A percentile compares a stretch with the other conserved stretches of the same genome.
These are phyloP conservation scores for Anabacerthia variegaticeps DNA, from an alignment of 2,797 vertebrate species.

Conservation along the genomic window DNA sequence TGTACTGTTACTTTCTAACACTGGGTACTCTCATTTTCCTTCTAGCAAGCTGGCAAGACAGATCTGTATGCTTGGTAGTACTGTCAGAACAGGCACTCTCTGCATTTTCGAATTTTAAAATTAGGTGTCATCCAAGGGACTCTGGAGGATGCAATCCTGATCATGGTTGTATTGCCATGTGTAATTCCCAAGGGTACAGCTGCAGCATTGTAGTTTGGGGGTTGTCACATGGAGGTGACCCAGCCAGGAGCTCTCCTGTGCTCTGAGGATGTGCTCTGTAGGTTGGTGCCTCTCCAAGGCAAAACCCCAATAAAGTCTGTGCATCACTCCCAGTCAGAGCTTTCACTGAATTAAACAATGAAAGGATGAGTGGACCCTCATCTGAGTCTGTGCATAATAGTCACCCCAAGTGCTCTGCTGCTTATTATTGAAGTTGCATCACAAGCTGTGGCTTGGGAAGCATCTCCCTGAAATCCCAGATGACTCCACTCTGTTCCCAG, in stretches of 20 bases:
- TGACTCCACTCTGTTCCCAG: neutral
- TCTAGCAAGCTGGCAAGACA: neutral
- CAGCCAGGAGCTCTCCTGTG: neutral
- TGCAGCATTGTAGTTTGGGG: neutral
- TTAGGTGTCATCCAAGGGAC: neutral
- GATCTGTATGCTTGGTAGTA: fast-evolving
- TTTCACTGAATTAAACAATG: neutral
- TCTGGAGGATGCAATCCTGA: neutral
- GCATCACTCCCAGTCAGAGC: fast-evolving
- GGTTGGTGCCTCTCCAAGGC: fast-evolving
- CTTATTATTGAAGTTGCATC: fast-evolving
- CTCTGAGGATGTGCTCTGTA: fast-evolving
- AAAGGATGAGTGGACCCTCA: neutral
- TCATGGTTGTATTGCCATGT: neutral
- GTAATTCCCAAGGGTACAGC: neutral
- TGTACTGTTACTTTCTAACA: neutral
- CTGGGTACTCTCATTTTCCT: neutral
- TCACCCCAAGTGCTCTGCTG: neutral
- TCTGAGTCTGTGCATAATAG: fast-evolving
- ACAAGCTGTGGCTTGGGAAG: neutral
- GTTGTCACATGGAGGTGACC: neutral
- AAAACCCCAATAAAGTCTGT: neutral
- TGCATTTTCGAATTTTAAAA: neutral
- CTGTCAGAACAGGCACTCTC: neutral
- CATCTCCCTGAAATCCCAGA: neutral